phyloP scores from a whole-genome alignment of 2,888 invertebrate species.

The Galerucella nymphaeae region DNA sequence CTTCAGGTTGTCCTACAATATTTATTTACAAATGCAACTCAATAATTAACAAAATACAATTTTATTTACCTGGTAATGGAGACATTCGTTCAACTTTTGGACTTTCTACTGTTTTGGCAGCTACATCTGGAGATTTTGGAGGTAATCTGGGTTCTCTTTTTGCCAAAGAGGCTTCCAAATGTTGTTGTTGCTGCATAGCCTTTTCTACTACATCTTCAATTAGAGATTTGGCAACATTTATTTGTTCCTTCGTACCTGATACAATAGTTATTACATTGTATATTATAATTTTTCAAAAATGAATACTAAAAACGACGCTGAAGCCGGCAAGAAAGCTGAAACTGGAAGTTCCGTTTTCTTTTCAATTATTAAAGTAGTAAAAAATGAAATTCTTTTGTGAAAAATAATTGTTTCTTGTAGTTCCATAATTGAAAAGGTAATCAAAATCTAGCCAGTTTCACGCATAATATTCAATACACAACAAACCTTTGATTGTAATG shows the following conservation, averaged over 20 bases:
- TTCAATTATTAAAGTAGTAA: too few species aligned
- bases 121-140: constrained; percentile 49
- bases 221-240: constrained; percentile 76
- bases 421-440: not conserved
- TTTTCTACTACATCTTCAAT: constrained; percentile 77
- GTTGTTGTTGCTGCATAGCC: constrained; percentile 64
- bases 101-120: constrained; percentile 49
- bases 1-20: constrained; percentile 64
- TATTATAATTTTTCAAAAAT: not conserved
- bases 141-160: constrained; percentile 68
- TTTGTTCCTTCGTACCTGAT: constrained; percentile 79
- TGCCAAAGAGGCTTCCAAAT: constrained; percentile 65
- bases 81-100: constrained; percentile 59
- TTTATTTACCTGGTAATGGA: constrained; percentile 53
- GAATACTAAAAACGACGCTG: too few species aligned
- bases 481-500: constrained; percentile 58
- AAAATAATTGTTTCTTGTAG: too few species aligned
- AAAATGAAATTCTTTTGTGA: too few species aligned
- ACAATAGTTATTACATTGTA: constrained; percentile 16
- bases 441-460: too few species aligned
- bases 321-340: too few species aligned
- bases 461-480: not conserved
- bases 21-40: too few species aligned
- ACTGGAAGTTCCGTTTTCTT: too few species aligned
- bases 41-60: too few species aligned